These are phyloP conservation scores for Ciona savignyi DNA, from an alignment of 23 tunicate genomes.

Conservation along the genomic window DNA sequence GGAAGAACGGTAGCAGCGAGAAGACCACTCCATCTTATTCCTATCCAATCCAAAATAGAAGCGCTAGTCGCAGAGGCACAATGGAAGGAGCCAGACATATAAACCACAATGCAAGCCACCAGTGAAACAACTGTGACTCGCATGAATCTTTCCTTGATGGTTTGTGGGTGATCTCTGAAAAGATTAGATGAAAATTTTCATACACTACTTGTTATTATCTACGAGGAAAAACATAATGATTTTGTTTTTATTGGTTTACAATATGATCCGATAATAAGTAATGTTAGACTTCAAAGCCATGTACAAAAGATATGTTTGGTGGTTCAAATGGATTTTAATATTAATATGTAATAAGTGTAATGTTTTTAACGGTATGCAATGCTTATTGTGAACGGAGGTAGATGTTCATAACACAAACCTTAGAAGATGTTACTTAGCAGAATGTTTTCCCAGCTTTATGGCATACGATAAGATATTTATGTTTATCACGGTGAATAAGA, in stretches of 20 bases:
- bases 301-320: no score
- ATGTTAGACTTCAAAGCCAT: not conserved
- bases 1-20: slow-evolving; percentile 37
- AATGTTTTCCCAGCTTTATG: no score
- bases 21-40: slow-evolving; percentile 45
- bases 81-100: slow-evolving; percentile 12
- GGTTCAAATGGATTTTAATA: no score
- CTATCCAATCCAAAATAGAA: slow-evolving; percentile 42
- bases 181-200: not conserved
- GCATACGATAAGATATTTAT: no score
- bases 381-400: no score
- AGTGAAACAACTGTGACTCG: slow-evolving; percentile 52
- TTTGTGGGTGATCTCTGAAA: slow-evolving; percentile 72
- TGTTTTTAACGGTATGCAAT: no score
- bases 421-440: no score
- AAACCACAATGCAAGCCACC: slow-evolving; percentile 19
- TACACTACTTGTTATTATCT: no score
- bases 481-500: no score
- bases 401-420: no score
- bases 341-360: no score
- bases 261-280: not conserved
- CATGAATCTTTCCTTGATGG: slow-evolving; percentile 59
- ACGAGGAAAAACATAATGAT: no score
- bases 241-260: not conserved
- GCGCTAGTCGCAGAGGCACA: not conserved